Evolutionary conservation across 1,140 invertebrate species (phyloP).

Genomic region (Proctacanthus coquilletti): DNA sequence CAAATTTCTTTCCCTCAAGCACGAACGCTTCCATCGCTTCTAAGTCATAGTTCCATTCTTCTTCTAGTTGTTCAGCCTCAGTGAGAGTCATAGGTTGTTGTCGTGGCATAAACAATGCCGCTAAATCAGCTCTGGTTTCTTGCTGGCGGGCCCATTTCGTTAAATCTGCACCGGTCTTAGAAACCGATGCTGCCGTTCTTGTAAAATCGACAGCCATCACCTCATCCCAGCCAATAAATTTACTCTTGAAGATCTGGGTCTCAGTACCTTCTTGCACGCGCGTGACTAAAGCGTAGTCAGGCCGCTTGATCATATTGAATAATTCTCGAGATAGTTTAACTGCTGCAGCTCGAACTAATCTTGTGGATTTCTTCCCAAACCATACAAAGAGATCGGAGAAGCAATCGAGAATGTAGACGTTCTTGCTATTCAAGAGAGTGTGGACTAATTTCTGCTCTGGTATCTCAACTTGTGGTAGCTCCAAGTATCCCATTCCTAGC

Average conservation of each 20-base stretch:
- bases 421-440: slow-evolving; percentile 71
- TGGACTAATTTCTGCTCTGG: slow-evolving; percentile 58
- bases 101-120: slow-evolving; percentile 87
- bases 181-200: slow-evolving; percentile 91
- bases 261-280: slow-evolving; percentile 77
- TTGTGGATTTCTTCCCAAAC: slow-evolving; percentile 97
- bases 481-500: slow-evolving; percentile 96
- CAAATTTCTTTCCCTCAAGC: slow-evolving; percentile 94
- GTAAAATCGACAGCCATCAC: slow-evolving; percentile 99
- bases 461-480: slow-evolving; percentile 88
- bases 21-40: slow-evolving; percentile 97
- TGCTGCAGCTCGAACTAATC: slow-evolving; percentile 88
- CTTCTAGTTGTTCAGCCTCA: slow-evolving; percentile 82
- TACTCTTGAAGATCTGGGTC: slow-evolving; percentile 86
- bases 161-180: slow-evolving; percentile 88
- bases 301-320: slow-evolving; percentile 81
- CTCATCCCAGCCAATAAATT: slow-evolving; percentile 97
- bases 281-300: slow-evolving; percentile 76
- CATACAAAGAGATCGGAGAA: slow-evolving; percentile 95
- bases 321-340: slow-evolving; percentile 91
- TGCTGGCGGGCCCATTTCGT: slow-evolving; percentile 84
- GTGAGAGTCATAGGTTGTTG: slow-evolving; percentile 71
- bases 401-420: slow-evolving; percentile 96
- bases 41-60: slow-evolving; percentile 91
- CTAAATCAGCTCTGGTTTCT: slow-evolving; percentile 79